These are phyloP conservation scores for Diplogasteroides magnus DNA, from an alignment of 1,140 invertebrate species.

Conservation along the genomic window DNA sequence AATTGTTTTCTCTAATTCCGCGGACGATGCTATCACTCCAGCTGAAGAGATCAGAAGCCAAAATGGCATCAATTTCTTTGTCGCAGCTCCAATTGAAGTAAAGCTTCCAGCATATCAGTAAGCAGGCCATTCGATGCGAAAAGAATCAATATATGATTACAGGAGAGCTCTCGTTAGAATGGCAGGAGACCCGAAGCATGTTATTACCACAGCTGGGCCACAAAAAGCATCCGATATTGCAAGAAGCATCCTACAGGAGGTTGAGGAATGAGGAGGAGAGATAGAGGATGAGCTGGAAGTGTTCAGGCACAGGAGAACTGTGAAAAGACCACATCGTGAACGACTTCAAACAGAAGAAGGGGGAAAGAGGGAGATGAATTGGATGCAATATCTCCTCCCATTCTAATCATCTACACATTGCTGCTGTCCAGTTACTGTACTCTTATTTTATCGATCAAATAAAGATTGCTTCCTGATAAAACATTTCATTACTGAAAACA, in stretches of 20 bases:
- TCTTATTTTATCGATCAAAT: too few species aligned
- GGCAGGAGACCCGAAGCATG: conserved; percentile 50
- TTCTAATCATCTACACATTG: too few species aligned
- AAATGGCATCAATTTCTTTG: background rate
- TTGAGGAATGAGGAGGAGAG: background rate
- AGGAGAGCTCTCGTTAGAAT: conserved; percentile 46
- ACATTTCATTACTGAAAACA: too few species aligned
- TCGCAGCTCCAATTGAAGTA: background rate
- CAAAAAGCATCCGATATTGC: conserved; percentile 50
- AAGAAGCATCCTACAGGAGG: conserved; percentile 39
- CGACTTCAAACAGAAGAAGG: conserved; percentile 44
- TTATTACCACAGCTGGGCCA: conserved; percentile 48
- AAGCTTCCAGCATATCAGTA: conserved; percentile 1
- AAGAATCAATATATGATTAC: conserved; percentile 23
- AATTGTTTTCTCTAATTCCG: background rate
- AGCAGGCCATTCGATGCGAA: background rate
- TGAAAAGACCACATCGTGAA: conserved; percentile 49
- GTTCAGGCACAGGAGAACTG: conserved; percentile 38
- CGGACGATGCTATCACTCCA: background rate
- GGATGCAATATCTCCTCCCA: too few species aligned
- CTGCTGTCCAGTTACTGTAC: too few species aligned
- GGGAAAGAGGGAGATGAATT: too few species aligned
- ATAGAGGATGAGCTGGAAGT: background rate
- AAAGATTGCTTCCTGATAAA: too few species aligned
- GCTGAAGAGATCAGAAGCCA: background rate